Evolutionary conservation across 2,888 invertebrate genomes (phyloP).

Genomic region (Tachystola acroxantha): DNA sequence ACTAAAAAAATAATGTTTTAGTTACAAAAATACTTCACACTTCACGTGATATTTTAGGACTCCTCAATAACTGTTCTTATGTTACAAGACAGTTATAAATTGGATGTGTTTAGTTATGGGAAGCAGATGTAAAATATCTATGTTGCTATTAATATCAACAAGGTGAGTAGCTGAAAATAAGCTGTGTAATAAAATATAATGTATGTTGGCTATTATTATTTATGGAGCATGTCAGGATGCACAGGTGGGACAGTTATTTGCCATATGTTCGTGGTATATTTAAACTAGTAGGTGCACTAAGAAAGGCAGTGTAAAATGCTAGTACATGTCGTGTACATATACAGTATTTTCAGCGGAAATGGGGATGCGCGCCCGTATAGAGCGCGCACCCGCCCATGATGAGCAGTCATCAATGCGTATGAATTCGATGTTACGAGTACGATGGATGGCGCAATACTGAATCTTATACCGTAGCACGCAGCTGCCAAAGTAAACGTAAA

Average conservation of each 20-base stretch:
- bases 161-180: slow-evolving; percentile 19
- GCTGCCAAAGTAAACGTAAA: slow-evolving; percentile 31
- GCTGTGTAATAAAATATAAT: slow-evolving; percentile 20
- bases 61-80: background rate
- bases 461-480: background rate
- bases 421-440: too few species aligned
- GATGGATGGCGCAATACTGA: background rate
- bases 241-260: slow-evolving; percentile 38
- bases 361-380: background rate
- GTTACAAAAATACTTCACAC: background rate
- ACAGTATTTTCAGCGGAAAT: background rate
- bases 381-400: background rate
- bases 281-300: too few species aligned
- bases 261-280: slow-evolving; percentile 10
- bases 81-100: slow-evolving; percentile 2
- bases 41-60: background rate
- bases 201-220: slow-evolving; percentile 20
- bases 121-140: slow-evolving; percentile 5
- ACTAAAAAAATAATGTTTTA: background rate
- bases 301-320: too few species aligned
- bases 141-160: slow-evolving; percentile 3
- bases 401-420: too few species aligned
- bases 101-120: background rate
- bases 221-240: slow-evolving; percentile 24
- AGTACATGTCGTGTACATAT: too few species aligned